These are phyloP conservation scores for Bruchidius siliquastri DNA, from an alignment of 2,888 invertebrate genomes.

Conservation along the genomic window DNA sequence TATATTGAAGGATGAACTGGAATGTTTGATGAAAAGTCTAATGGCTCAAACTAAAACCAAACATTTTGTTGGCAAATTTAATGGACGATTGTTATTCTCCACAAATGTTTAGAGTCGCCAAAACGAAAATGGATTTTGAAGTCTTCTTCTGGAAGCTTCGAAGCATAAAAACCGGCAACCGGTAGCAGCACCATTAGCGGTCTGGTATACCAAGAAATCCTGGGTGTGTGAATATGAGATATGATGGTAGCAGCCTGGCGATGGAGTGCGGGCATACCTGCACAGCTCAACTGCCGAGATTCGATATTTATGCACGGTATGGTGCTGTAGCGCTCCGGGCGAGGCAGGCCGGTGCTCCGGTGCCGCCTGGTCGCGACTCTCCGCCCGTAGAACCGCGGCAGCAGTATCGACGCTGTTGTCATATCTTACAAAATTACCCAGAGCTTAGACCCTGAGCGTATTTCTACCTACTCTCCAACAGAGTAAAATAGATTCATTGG, in stretches of 20 bases:
- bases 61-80: no score
- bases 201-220: neutral
- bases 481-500: no score
- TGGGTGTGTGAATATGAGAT: neutral
- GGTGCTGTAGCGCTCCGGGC: neutral
- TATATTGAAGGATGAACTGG: no score
- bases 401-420: neutral
- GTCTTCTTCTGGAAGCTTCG: no score
- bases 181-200: neutral
- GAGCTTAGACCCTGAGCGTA: no score
- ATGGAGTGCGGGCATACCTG: neutral
- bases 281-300: neutral
- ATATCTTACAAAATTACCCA: no score
- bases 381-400: neutral
- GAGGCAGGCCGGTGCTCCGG: neutral
- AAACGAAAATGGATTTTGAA: no score
- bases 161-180: neutral
- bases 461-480: no score
- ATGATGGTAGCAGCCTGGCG: neutral
- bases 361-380: neutral
- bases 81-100: no score
- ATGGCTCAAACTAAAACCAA: no score
- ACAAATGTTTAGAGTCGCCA: no score
- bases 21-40: no score
- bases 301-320: neutral